Base-by-base conservation (phyloP, 2,888 invertebrate genomes). In the Drosophila rellima region DNA sequence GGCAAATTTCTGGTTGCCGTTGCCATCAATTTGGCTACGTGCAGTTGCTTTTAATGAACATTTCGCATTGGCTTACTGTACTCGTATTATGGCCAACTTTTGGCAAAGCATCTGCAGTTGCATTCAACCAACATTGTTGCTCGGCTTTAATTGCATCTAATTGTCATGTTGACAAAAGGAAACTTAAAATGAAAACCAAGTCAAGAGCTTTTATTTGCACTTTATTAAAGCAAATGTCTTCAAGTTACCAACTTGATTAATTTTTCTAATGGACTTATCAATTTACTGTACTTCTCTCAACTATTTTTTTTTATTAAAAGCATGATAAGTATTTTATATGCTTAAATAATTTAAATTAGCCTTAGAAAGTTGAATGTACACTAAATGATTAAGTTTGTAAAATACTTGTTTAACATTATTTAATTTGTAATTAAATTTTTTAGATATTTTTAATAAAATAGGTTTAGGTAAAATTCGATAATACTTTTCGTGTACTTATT, bases 151-250 rank as follows among this genome's bases (percentile, higher is more conserved):
- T 88, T 80, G 74, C 70, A 56, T 72, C 68, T 83, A 83, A 83
- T 83, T 83, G 81, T 64, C 65, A 57, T 73, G 88, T 82, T 82
- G 83, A 85, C 70, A 88, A 62, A 62, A 64, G 62, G 67, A 51
- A 65, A 70, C 73, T 67, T 54, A 70, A 64, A 71, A 55, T 66
- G 64, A 71, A 50, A 39, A 17, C n/a, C 33, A n/a, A 48, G 6
- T n/a, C 18, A 15, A 23, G 2, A 23, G 17, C 10, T 6, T 31
- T 39, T 5, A 1, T 11, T 15, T 48, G 20, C 6, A 31, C 23
- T 10, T 29, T 39, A 59, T 72, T 60, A 40, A 31, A 66, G 39
- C 33, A 60, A 18, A 50, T 39, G 40, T 42, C 33, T 44, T 44
- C 4, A 31, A 64, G 26, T 47, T 45, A 40, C 17, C 26, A 47